These are phyloP conservation scores for Aphis gossypii DNA, from an alignment of 1,140 invertebrate species.

Conservation along the genomic window DNA sequence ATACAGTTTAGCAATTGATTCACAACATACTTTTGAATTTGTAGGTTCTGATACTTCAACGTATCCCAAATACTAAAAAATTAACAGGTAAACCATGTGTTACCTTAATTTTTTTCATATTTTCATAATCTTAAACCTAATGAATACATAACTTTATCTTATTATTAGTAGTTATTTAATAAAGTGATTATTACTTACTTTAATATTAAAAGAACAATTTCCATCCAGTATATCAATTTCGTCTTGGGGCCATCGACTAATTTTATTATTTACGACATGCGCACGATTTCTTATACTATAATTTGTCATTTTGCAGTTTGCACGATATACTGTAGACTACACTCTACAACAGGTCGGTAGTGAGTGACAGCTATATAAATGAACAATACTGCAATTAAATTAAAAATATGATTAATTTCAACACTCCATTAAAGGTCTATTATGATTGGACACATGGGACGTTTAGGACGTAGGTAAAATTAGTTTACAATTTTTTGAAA, in stretches of 20 bases:
- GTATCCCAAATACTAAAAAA: slow-evolving; percentile 38
- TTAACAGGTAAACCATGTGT: background rate
- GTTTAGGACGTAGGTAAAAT: background rate
- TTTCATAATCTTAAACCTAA: background rate
- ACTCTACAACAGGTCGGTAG: background rate
- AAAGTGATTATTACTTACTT: background rate
- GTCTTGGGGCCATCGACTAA: slow-evolving; percentile 1
- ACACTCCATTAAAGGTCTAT: background rate
- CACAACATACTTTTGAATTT: slow-evolving; percentile 14
- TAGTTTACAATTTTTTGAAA: background rate
- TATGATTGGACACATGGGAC: background rate
- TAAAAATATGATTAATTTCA: background rate
- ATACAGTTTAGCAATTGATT: slow-evolving; percentile 23
- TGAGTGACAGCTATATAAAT: background rate
- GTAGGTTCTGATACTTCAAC: slow-evolving; percentile 33
- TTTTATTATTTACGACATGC: background rate
- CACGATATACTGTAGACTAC: background rate
- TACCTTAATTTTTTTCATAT: too few relatives aligned
- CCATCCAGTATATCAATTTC: background rate
- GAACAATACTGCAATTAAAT: background rate
- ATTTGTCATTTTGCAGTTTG: background rate
- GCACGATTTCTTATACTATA: background rate
- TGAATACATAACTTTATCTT: background rate
- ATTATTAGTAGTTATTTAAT: background rate
- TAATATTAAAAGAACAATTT: slow-evolving; percentile 37